These are phyloP conservation scores for Leiothrix lutea DNA, from an alignment of 2,113 vertebrate genomes.

Conservation along the genomic window DNA sequence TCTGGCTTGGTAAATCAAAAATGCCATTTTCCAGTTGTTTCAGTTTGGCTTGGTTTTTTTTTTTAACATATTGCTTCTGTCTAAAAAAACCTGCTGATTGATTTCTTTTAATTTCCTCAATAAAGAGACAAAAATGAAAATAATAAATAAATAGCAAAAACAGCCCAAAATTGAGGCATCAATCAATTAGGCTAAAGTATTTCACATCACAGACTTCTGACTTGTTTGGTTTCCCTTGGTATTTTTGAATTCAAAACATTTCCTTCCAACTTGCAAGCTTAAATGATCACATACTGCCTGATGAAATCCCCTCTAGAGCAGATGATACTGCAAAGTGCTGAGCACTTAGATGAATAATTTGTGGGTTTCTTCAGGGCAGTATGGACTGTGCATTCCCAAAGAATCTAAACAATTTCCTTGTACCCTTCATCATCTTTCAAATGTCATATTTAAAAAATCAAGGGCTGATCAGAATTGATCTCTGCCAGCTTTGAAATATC, in stretches of 20 bases:
- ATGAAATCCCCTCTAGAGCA: background rate
- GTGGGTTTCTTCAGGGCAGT: conserved; percentile 49
- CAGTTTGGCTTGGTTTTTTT: background rate
- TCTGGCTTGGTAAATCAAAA: background rate
- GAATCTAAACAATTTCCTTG: background rate
- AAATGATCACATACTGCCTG: background rate
- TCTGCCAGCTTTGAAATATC: background rate
- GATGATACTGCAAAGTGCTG: background rate
- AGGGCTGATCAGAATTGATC: background rate
- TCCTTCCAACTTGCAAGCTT: background rate
- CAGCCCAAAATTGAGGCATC: background rate
- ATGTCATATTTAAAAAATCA: background rate
- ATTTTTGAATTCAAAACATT: conserved; percentile 12
- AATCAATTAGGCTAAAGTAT: background rate
- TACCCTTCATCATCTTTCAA: background rate
- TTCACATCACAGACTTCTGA: background rate
- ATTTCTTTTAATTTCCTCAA: background rate
- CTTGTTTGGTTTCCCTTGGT: background rate
- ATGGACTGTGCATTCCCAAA: background rate
- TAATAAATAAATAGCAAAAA: background rate
- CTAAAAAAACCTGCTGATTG: background rate
- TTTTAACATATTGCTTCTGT: background rate
- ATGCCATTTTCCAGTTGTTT: background rate
- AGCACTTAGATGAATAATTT: conserved; percentile 53
- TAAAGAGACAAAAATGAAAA: background rate